Base-by-base conservation (phyloP, 2,113 vertebrate species). In the Pogonocichla stellata region DNA sequence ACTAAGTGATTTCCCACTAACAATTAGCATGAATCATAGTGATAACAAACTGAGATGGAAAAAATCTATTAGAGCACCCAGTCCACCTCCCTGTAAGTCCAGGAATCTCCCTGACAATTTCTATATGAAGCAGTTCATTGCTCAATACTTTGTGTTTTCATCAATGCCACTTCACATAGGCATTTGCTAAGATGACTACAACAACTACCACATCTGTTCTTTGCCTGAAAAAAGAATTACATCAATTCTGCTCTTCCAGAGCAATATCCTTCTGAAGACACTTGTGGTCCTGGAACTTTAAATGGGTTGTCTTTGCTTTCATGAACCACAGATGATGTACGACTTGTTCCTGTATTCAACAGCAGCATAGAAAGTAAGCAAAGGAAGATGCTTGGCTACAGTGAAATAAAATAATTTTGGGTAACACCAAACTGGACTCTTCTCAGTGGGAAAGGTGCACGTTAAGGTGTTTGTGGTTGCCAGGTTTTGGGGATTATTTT, bases 1-100 rank as follows among this genome's bases (percentile, higher is more conserved):
- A 93, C 65, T 77, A 92, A 96, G 90, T 97, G 94, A 96, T 97
- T 97, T 96, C 86, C 91, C 61, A 90, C 89, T 86, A 96, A 96
- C 88, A 97, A 96, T 96, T 97, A 97, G 65, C 88, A 90, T 94
- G 96, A 96, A 93, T 95, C 93, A 65, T 14, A 75, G 54, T 70
- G 54, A 72, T 70, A 79, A 96, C 94, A 84, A 91, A 60, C 14
- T 61, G 86, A 92, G 91, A 86, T 86, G 78, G 61, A 86, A 94
- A 94, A 97, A 80, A 91, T 69, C 54, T 94, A 60, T 93, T 90
- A 79, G 67, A 89, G 80, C 19, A 88, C 33, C 33, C 78, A 74
- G 72, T 94, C 82, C 71, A 74, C 51, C 67, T 90, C 47, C 36
- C 23, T 60, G 24, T 86, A 91, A 92, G 84, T 74, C 65, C 33